Evolutionary conservation across 2,113 vertebrate genomes (phyloP).

Genomic region (Promerops cafer): DNA sequence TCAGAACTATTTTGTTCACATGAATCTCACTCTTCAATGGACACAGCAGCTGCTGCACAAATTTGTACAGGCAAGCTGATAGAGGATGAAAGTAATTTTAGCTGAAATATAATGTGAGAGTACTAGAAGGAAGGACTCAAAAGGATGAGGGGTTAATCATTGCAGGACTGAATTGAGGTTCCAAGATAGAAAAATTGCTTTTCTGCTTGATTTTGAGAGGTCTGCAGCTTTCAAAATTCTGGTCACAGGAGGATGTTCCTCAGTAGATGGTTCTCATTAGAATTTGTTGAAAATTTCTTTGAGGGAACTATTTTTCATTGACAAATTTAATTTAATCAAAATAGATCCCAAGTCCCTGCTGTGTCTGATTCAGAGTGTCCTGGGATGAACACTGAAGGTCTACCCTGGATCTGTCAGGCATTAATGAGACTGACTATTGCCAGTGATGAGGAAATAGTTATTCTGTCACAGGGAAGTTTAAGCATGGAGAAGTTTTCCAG

Average conservation of each 20-base stretch:
- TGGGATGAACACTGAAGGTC: neutral
- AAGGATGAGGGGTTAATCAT: conserved; percentile 65
- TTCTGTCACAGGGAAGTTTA: neutral
- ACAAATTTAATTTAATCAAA: conserved; percentile 16
- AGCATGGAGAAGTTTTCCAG: neutral
- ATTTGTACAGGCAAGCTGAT: conserved; percentile 56
- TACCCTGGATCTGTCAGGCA: neutral
- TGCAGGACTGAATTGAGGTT: conserved; percentile 41
- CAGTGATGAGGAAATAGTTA: neutral
- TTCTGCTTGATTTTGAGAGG: conserved; percentile 56
- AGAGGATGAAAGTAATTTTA: conserved; percentile 67
- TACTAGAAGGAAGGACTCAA: conserved; percentile 27
- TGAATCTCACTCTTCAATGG: conserved; percentile 55
- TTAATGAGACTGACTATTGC: neutral
- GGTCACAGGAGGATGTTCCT: neutral
- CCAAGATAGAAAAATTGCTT: conserved; percentile 52
- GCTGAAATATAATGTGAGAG: conserved; percentile 54
- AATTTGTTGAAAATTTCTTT: conserved; percentile 6
- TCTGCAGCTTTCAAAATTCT: conserved; percentile 38
- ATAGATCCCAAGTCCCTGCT: neutral
- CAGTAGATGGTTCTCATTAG: conserved; percentile 32
- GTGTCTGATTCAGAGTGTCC: neutral
- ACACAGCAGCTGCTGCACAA: conserved; percentile 49
- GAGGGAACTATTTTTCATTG: neutral
- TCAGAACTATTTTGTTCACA: conserved; percentile 56